These are phyloP conservation scores for Spodoptera frugiperda DNA, from an alignment of 1,140 invertebrate genomes.

Conservation along the genomic window DNA sequence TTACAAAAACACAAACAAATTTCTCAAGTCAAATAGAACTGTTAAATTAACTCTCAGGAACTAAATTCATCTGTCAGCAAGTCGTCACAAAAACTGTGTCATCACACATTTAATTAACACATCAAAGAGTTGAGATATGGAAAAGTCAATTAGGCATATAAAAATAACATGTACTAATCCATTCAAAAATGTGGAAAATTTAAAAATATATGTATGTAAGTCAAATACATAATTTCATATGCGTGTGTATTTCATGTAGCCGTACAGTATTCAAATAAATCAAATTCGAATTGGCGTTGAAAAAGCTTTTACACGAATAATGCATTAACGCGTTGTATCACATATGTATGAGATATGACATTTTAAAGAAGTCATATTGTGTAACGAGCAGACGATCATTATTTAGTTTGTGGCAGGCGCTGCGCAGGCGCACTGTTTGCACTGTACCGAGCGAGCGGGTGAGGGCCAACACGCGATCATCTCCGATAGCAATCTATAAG, in stretches of 20 bases:
- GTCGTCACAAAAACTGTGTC: no score
- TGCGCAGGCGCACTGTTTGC: conserved; percentile 56
- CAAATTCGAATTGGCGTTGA: conserved; percentile 48
- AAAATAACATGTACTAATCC: neutral
- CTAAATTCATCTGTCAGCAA: neutral
- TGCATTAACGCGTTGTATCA: conserved; percentile 51
- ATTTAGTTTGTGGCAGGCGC: conserved; percentile 54
- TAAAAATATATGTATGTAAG: neutral
- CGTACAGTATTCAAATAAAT: conserved; percentile 45
- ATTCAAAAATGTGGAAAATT: neutral
- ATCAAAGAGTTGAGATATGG: conserved; percentile 11
- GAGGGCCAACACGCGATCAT: conserved; percentile 75
- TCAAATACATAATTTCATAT: neutral
- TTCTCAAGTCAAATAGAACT: no score
- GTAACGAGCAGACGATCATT: conserved; percentile 62
- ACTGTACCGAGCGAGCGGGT: conserved; percentile 53
- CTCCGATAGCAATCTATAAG: conserved; percentile 78
- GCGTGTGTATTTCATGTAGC: conserved; percentile 3
- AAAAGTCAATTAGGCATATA: neutral
- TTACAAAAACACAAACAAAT: neutral
- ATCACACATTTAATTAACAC: neutral
- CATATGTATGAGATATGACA: conserved; percentile 43
- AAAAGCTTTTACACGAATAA: conserved; percentile 54
- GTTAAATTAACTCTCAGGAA: no score
- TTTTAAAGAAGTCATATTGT: conserved; percentile 52